These are phyloP conservation scores for Cybosia mesomella DNA, from an alignment of 2,888 invertebrate species.

Conservation along the genomic window DNA sequence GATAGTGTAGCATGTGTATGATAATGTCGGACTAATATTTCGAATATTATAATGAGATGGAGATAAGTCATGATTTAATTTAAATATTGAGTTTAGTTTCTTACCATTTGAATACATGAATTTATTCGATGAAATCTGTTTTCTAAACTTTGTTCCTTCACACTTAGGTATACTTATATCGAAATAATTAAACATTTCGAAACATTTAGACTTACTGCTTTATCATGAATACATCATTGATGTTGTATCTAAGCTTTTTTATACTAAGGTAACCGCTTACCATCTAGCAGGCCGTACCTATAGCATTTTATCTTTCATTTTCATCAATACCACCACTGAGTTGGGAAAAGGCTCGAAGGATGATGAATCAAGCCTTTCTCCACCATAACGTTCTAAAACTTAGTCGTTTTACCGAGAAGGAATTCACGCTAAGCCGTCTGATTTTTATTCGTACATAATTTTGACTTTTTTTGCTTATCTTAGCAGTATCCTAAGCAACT, in stretches of 20 bases:
- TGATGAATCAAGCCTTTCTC: not conserved
- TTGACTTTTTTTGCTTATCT: too few relatives aligned
- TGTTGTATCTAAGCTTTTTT: too few relatives aligned
- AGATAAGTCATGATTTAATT: conserved; percentile 50
- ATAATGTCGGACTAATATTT: conserved; percentile 37
- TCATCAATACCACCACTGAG: too few relatives aligned
- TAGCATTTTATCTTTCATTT: not conserved
- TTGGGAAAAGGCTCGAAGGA: too few relatives aligned
- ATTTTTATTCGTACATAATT: not conserved
- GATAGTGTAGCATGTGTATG: conserved; percentile 23
- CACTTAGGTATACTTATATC: too few relatives aligned
- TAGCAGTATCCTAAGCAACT: not conserved
- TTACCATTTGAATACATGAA: conserved; percentile 44
- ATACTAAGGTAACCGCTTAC: not conserved
- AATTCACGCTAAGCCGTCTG: too few relatives aligned
- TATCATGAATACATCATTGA: not conserved
- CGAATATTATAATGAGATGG: conserved; percentile 51
- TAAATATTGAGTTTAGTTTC: conserved; percentile 50
- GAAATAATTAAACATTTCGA: too few relatives aligned
- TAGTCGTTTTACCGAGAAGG: too few relatives aligned
- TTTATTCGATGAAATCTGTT: conserved; percentile 40
- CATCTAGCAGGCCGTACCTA: not conserved
- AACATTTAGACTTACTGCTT: not conserved
- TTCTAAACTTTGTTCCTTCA: too few relatives aligned
- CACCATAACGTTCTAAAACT: too few relatives aligned